Evolutionary conservation across 2,888 invertebrate genomes (phyloP).

Genomic region (Zelleria hepariella): DNA sequence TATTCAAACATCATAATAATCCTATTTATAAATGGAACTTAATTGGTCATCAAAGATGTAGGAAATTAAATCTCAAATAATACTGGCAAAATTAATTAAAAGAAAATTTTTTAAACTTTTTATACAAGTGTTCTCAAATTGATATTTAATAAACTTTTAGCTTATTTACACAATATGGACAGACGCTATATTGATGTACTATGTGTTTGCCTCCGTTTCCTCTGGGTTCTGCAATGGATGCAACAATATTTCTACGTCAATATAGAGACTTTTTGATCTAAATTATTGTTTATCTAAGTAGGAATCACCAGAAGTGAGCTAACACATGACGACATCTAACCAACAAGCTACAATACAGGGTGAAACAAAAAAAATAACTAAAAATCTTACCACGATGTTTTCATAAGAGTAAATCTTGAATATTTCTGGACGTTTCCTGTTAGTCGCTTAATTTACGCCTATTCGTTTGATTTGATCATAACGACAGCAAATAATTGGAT

Average conservation of each 20-base stretch:
- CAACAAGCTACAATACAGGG: constrained; percentile 43
- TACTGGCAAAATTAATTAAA: not conserved
- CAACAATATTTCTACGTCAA: constrained; percentile 45
- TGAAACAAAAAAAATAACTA: constrained; percentile 14
- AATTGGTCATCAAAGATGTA: too few species aligned
- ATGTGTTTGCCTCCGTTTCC: constrained; percentile 61
- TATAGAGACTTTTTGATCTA: constrained; percentile 17
- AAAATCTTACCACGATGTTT: not conserved
- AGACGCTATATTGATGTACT: constrained; percentile 46
- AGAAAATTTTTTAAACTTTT: not conserved
- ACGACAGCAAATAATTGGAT: too few species aligned
- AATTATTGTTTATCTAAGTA: constrained; percentile 19
- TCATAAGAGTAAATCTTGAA: not conserved
- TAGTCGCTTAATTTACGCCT: not conserved
- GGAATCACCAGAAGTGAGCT: constrained; percentile 29
- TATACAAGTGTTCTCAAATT: constrained; percentile 8
- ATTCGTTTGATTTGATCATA: too few species aligned
- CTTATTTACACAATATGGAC: constrained; percentile 37
- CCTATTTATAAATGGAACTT: too few species aligned
- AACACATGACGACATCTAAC: constrained; percentile 58
- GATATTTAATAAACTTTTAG: not conserved
- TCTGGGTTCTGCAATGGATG: constrained; percentile 67
- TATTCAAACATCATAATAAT: too few species aligned
- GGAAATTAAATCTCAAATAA: too few species aligned
- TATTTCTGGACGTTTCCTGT: not conserved